Evolutionary conservation across 37 sponge, comb jelly and placozoan species (phyloP), one percentile per base, ranked within the genome.

Genomic region (Dysidea cf. avara): DNA sequence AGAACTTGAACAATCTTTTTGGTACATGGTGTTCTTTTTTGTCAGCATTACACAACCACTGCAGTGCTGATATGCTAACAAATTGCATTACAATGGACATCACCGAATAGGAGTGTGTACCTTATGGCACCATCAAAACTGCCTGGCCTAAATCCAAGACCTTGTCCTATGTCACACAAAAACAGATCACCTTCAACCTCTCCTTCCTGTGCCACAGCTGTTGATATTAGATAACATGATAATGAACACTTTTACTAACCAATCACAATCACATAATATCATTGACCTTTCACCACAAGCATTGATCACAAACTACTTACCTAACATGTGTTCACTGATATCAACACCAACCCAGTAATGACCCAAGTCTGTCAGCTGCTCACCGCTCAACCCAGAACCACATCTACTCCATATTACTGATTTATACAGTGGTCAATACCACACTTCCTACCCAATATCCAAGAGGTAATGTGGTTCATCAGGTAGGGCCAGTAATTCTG

Each of bases 1-100:
- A 99, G 79, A 99, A 92, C 22, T 64, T 36, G 72, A 81, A 71
- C 18, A 99, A 79, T 65, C 99, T 78, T 55, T 83, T 83, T 39
- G 76, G 73, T 29, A 96, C 96, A 18, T 87, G 56, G 65, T 99
- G 99, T 43, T 55, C 38, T 46, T 76, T 92, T 39, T 77, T 94
- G 80, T 99, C 96, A n/a, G 99, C 99, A 68, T 99, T 99, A 71
- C 99, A 99, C 35, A 99, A 77, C 99, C 99, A 99, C 82, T 99
- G 99, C 0, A 99, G 75, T 22, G 96, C 93, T 21, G 99, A 99
- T 31, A 99, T 67, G 67, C 99, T 90, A n/a, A n/a, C n/a, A n/a
- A n/a, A n/a, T 54, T 47, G 66, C 18, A 35, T 63, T 55, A 13
- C 59, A 46, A 25, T n/a, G 25, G 26, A 35, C 1, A 56, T 6